A percentile compares a stretch with the other conserved stretches of the same genome.
These are phyloP conservation scores for Odontamblyopus rebecca DNA, from an alignment of 2,797 vertebrate species.

Conservation along the genomic window DNA sequence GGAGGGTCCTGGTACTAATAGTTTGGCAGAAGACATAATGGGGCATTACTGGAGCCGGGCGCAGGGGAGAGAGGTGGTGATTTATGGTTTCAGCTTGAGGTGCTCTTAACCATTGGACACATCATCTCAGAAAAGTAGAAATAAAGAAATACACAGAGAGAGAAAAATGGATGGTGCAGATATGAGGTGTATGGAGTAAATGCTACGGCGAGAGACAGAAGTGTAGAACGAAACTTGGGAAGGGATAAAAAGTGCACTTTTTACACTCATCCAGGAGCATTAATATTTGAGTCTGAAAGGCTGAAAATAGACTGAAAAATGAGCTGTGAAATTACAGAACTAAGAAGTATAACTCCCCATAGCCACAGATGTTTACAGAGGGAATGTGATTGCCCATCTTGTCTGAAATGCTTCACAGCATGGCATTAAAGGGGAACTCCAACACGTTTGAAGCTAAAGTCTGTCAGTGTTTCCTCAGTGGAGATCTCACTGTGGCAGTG, in stretches of 20 bases:
- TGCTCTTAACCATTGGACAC: constrained; percentile 4
- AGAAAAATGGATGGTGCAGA: neutral
- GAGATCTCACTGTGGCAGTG: no score
- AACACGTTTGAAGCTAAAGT: no score
- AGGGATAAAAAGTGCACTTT: neutral
- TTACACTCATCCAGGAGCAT: no score
- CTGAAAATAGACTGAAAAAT: no score
- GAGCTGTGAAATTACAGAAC: neutral
- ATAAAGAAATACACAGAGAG: neutral
- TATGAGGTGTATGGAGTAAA: neutral
- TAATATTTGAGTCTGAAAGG: no score
- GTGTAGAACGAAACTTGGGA: neutral
- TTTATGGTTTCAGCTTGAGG: neutral
- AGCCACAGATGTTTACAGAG: no score
- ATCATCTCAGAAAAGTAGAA: neutral
- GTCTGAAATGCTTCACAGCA: no score
- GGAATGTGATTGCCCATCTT: no score
- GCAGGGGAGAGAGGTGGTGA: neutral
- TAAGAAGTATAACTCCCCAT: no score
- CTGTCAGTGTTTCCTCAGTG: no score
- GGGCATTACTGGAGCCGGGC: neutral
- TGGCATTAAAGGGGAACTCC: no score
- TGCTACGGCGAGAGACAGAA: neutral
- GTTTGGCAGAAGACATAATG: constrained; percentile 5
- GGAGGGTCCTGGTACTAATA: constrained; percentile 3